Conservation (phyloP, 2,888 invertebrate species). For the Gastracanthus pulcherrimus region DNA sequence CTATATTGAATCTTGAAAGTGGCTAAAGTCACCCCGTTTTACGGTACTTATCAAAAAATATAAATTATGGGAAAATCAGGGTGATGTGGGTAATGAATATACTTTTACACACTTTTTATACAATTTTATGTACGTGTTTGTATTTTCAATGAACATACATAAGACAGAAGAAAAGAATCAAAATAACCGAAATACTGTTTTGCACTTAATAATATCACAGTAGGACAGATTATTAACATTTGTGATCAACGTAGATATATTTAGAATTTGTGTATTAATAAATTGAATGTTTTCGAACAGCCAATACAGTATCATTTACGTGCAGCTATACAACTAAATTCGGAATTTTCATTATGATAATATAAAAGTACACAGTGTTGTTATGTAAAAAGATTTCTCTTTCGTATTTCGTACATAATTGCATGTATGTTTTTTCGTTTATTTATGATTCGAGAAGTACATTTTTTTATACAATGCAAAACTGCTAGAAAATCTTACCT, state of each 20-base stretch:
- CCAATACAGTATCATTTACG: neutral
- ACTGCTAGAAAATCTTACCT: conserved; percentile 6
- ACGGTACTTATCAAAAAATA: too few species aligned
- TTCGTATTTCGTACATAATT: too few species aligned
- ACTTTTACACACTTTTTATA: neutral
- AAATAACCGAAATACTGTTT: conserved; percentile 13
- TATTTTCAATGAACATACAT: conserved; percentile 24
- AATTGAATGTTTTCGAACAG: neutral
- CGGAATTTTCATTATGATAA: too few species aligned
- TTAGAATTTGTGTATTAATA: too few species aligned
- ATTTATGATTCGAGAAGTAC: neutral
- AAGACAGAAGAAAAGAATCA: conserved; percentile 9
- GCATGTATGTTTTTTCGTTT: neutral
- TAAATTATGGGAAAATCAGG: too few species aligned
- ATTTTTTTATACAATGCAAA: conserved; percentile 18
- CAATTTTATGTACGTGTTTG: conserved; percentile 14
- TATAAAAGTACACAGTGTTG: too few species aligned
- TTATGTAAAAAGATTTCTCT: too few species aligned
- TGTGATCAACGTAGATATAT: conserved; percentile 29
- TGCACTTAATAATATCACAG: conserved; percentile 47
- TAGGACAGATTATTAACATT: conserved; percentile 39
- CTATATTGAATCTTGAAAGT: too few species aligned
- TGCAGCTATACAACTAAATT: too few species aligned
- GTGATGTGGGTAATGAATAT: neutral
- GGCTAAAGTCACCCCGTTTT: too few species aligned